phyloP scores from a whole-genome alignment of 2,113 vertebrate species.

The Catharus bicknelli region DNA sequence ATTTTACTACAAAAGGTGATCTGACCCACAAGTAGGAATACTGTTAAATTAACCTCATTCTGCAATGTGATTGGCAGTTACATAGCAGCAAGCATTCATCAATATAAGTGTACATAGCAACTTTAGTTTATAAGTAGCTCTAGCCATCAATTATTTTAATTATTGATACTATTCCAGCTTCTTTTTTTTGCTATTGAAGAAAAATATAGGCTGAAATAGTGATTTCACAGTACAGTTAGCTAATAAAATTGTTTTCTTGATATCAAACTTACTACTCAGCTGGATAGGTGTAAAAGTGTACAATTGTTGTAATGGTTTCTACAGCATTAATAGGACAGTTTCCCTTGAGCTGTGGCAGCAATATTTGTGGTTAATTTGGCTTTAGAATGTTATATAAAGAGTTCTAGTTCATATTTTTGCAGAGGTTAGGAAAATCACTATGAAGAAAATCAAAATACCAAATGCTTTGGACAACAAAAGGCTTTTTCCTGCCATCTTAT shows the following conservation, averaged over 20 bases:
- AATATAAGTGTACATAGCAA: background rate
- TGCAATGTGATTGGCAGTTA: background rate
- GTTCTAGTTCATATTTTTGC: background rate
- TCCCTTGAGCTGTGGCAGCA: background rate
- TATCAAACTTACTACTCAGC: background rate
- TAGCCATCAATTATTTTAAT: slow-evolving; percentile 19
- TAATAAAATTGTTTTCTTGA: background rate
- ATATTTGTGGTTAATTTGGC: background rate
- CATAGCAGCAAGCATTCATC: background rate
- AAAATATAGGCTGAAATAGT: background rate
- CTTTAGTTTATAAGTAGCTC: background rate
- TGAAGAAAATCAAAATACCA: background rate
- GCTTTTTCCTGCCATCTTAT: background rate
- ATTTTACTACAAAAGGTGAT: slow-evolving; percentile 40
- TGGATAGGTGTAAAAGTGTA: background rate
- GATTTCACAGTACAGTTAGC: background rate
- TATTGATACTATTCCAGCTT: background rate
- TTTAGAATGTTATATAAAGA: background rate
- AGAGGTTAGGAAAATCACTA: background rate
- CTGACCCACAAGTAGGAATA: slow-evolving; percentile 8
- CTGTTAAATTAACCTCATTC: slow-evolving; percentile 28
- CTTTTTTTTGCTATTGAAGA: background rate
- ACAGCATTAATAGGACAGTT: background rate
- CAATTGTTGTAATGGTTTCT: background rate
- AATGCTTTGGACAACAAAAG: background rate